Evolutionary conservation across 2,888 invertebrate species (phyloP), one percentile per base, ranked within the genome.

Genomic region (Neoitamus cyanurus): DNA sequence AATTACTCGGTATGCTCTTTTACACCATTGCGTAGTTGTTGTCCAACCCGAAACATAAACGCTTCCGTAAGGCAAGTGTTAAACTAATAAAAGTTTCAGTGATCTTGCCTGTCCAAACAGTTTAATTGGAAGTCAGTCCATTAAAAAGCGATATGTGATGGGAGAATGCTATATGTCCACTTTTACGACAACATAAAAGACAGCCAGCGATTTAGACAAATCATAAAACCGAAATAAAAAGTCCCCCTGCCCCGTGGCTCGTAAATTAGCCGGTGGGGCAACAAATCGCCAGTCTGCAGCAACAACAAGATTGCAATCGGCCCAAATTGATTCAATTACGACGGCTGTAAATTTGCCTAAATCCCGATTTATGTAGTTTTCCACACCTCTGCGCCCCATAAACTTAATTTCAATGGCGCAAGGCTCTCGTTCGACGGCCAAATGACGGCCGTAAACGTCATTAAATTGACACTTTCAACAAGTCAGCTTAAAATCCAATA

Each of bases 391-490:
- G 37, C 77, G 80, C 68, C 68, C 80, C 80, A 80, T 80, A 80
- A 80, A 80, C 80, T 80, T 80, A 80, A 80, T 80, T 80, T 68
- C 77, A 42, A 48, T 48, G 80, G 80, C 80, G 58, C 48, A 80
- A 80, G 48, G 31, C 68, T 80, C 80, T 80, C 80, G 31, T 80
- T 80, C 34, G 28, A 58, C 68, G 31, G 15, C 80, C 58, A 20
- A 58, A 80, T 42, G 36, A 58, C 36, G 68, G 31, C 34, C 80
- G 48, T 80, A 80, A 80, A 68, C 58, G 80, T 68, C 80, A 80
- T 80, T 80, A 80, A 80, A 80, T 80, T 80, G 80, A 80, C 80
- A 80, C 80, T 58, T 80, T 80, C 80, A 80, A 80, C 80, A 80
- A 80, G 80, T 80, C 58, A 58, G 25, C 80, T 80, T 68, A 80